Evolutionary conservation across 2,888 invertebrate genomes (phyloP).

Genomic region (Megastigmus dorsalis): DNA sequence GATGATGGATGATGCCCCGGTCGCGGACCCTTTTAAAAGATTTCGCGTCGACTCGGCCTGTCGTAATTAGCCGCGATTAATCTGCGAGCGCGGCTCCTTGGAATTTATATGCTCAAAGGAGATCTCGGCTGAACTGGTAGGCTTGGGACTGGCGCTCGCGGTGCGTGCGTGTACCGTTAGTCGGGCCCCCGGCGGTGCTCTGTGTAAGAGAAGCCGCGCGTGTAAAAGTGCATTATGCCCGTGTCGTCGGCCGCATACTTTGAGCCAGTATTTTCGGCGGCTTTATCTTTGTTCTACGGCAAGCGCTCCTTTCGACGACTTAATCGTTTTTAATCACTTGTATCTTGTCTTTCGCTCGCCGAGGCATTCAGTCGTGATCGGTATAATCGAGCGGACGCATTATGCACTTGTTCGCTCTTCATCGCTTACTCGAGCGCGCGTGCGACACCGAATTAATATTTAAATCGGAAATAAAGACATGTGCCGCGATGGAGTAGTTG

Average conservation of each 20-base stretch:
- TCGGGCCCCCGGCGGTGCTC: too few species aligned
- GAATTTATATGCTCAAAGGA: conserved; percentile 25
- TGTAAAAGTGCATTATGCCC: too few species aligned
- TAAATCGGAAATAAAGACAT: too few species aligned
- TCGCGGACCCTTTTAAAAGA: conserved; percentile 25
- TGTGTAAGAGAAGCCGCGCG: too few species aligned
- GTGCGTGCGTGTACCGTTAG: too few species aligned
- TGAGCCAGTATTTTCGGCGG: conserved; percentile 4
- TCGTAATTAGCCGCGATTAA: conserved; percentile 50
- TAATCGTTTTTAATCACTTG: conserved; percentile 38
- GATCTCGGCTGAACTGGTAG: too few species aligned
- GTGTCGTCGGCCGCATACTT: too few species aligned
- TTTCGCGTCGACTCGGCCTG: conserved; percentile 23
- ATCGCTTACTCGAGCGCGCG: too few species aligned
- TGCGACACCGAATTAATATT: too few species aligned
- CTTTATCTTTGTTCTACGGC: neutral
- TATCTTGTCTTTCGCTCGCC: neutral
- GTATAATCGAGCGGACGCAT: neutral
- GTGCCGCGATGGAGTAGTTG: too few species aligned
- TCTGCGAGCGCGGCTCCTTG: conserved; percentile 28
- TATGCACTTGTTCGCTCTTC: too few species aligned
- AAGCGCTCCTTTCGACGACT: conserved; percentile 10
- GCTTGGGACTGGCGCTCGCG: too few species aligned
- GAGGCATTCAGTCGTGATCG: neutral
- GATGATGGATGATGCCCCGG: conserved; percentile 31